Percentiles rank a stretch among this genome's conserved stretches.
These are phyloP conservation scores for Brachionus calyciflorus DNA, from an alignment of 1,140 invertebrate genomes.

Conservation along the genomic window DNA sequence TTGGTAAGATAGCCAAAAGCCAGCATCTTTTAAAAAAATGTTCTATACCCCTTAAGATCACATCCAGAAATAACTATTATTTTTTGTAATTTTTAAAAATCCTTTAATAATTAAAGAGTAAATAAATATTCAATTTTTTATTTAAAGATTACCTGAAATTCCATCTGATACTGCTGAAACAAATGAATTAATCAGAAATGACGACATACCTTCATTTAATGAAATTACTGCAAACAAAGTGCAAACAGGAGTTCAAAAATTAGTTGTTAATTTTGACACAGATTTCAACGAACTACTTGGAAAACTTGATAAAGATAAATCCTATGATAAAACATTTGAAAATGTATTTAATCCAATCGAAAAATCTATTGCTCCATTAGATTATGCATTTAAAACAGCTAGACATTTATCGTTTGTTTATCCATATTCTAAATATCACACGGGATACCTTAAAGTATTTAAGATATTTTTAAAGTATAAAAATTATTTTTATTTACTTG, in stretches of 20 bases:
- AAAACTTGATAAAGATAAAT: constrained; percentile 59
- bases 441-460: constrained; percentile 52
- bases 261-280: constrained; percentile 77
- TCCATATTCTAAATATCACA: constrained; percentile 65
- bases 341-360: constrained; percentile 77
- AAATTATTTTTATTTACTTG: too few species aligned
- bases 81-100: constrained; percentile 10
- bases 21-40: neutral
- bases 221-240: constrained; percentile 77
- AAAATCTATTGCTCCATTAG: constrained; percentile 68
- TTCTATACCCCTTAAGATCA: neutral
- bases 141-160: constrained; percentile 78
- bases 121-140: neutral
- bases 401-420: constrained; percentile 78
- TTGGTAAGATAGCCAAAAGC: neutral
- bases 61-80: neutral
- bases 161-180: constrained; percentile 73
- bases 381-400: constrained; percentile 79
- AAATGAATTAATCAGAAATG: constrained; percentile 71
- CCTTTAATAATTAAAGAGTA: neutral
- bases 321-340: constrained; percentile 66
- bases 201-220: constrained; percentile 75
- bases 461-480: too few species aligned
- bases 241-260: constrained; percentile 74
- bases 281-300: constrained; percentile 67